Base-by-base conservation (phyloP, 2,113 vertebrate species). In the Taurulus bubalis region DNA sequence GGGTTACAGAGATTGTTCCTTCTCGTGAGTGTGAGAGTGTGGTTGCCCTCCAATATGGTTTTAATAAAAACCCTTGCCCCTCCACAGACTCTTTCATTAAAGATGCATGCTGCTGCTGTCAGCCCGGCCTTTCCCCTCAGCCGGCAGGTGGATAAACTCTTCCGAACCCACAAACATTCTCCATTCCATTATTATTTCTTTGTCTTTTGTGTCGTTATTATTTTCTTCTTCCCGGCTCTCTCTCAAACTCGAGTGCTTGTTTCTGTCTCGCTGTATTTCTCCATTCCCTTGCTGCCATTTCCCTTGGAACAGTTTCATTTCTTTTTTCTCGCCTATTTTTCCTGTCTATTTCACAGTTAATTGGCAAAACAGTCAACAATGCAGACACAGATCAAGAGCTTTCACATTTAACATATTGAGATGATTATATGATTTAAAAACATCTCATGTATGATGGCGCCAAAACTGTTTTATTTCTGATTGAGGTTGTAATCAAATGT, bases 1-100 rank as follows among this genome's bases (percentile, higher is more conserved):
- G 78, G 36, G 75, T 78, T 84, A 70, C 51, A 49, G 36, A 73
- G 64, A 84, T 78, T 71, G 85, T 84, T 77, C 40, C 60, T 20
- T 81, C 28, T 64, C 79, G 55, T 69, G 47, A 60, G 42, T 30
- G 53, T 63, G 69, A 30, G 74, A 60, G n/a, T 53, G 71, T 40
- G 56, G 67, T 79, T 82, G 78, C 68, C 83, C 79, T 86, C 83
- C 86, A 79, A 71, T 91, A 81, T 85, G 72, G 45, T 80, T 91
- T 85, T 87, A 89, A 91, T 91, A 83, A 90, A n/a, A 93, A 85
- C 73, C 79, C 67, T 85, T 83, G 83, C 75, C 74, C 75, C 70
- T 81, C 64, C 77, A 36, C 84, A 79, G 90, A 90, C 83, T 58
- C 40, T 90, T 88, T 89, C 83, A 93, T 91, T 87, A 90, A 71